These are phyloP conservation scores for Octonoba sinensis DNA, from an alignment of 2,888 invertebrate genomes.

Conservation along the genomic window DNA sequence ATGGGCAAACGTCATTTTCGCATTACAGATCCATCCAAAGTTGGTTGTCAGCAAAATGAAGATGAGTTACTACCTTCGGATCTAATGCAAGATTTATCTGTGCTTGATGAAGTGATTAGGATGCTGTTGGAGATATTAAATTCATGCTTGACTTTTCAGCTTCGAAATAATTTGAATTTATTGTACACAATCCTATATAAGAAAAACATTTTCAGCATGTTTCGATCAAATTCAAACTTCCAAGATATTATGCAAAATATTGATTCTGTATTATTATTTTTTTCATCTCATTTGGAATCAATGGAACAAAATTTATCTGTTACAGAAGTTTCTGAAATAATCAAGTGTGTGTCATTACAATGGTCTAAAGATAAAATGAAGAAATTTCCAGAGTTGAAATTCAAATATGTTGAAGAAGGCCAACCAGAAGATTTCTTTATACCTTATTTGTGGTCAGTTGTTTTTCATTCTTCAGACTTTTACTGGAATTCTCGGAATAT, in stretches of 20 bases:
- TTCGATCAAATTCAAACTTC: slow-evolving; percentile 88
- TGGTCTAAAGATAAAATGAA: slow-evolving; percentile 95
- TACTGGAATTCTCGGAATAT: slow-evolving; percentile 74
- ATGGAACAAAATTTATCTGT: slow-evolving; percentile 82
- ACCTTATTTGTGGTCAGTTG: slow-evolving; percentile 97
- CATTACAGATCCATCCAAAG: slow-evolving; percentile 70
- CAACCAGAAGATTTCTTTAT: slow-evolving; percentile 99
- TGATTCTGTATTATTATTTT: slow-evolving; percentile 84
- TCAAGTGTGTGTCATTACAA: slow-evolving; percentile 90
- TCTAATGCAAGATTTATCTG: slow-evolving; percentile 86
- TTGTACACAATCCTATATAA: slow-evolving; percentile 97
- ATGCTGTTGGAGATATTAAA: slow-evolving; percentile 98
- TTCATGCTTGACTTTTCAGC: slow-evolving; percentile 89
- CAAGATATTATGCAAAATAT: slow-evolving; percentile 95
- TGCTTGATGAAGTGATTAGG: slow-evolving; percentile 93
- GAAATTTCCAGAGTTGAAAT: slow-evolving; percentile 98
- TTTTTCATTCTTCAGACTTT: slow-evolving; percentile 76
- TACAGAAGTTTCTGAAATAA: slow-evolving; percentile 86
- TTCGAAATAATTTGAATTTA: slow-evolving; percentile 89
- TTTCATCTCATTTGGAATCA: slow-evolving; percentile 75
- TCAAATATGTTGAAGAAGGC: slow-evolving; percentile 99
- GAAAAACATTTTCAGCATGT: slow-evolving; percentile 86
- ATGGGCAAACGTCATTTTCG: slow-evolving; percentile 83
- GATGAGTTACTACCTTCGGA: slow-evolving; percentile 63
- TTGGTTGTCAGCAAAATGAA: slow-evolving; percentile 38